phyloP scores from a whole-genome alignment of 30 jellyfish, hydroid and myxozoan genomes.

The Turritopsis rubra region DNA sequence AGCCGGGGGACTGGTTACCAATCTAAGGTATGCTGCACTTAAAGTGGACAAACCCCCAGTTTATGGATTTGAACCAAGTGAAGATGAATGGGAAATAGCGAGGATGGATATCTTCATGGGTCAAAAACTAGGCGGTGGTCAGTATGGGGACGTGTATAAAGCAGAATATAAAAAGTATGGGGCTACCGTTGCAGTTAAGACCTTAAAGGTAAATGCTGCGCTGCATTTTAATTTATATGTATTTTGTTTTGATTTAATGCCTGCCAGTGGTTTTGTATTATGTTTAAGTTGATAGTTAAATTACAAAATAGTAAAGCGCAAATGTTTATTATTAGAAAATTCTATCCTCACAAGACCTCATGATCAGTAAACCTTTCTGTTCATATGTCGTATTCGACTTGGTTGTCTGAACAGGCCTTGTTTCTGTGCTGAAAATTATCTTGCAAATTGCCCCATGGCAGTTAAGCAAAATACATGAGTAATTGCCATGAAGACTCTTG shows the following conservation, averaged over 20 bases:
- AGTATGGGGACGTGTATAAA: constrained; percentile 91
- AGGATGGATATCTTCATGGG: constrained; percentile 87
- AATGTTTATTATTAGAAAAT: not conserved
- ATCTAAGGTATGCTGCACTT: constrained; percentile 86
- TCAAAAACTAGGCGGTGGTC: constrained; percentile 95
- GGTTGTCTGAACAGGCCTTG: no score
- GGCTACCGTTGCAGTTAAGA: constrained; percentile 92
- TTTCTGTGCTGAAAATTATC: no score
- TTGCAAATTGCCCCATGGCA: no score
- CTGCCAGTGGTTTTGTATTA: no score
- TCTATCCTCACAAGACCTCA: no score
- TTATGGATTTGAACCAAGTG: constrained; percentile 71
- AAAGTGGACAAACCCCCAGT: constrained; percentile 82
- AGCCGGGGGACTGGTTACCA: constrained; percentile 88
- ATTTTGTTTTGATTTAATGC: no score
- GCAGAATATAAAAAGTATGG: constrained; percentile 81
- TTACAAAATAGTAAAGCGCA: not conserved
- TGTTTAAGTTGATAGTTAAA: no score
- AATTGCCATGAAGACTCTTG: no score
- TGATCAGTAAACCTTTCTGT: no score
- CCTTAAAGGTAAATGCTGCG: constrained; percentile 75
- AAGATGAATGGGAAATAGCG: constrained; percentile 92
- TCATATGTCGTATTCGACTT: no score
- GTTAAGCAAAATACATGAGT: no score
- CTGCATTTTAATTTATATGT: no score